Evolutionary conservation across 2,888 invertebrate species (phyloP).

Genomic region (Halictus ligatus): DNA sequence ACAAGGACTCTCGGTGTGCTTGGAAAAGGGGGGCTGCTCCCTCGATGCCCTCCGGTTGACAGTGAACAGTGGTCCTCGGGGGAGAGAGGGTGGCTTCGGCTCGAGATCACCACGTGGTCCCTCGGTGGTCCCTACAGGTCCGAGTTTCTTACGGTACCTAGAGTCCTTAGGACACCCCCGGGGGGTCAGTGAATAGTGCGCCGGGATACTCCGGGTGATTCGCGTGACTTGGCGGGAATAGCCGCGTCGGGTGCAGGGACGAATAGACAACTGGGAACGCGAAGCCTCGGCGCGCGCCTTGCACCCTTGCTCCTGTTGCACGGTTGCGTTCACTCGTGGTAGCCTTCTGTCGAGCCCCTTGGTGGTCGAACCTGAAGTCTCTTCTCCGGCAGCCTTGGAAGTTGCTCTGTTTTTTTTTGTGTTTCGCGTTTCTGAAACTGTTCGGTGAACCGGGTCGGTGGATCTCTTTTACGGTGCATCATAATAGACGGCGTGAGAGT

Average conservation of each 20-base stretch:
- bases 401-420: neutral
- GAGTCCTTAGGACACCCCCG: neutral
- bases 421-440: neutral
- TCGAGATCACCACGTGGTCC: neutral
- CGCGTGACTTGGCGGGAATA: neutral
- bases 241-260: conserved; percentile 14
- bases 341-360: neutral
- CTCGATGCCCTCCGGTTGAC: neutral
- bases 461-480: neutral
- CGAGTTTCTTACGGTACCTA: neutral
- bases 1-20: neutral
- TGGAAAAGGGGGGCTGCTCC: neutral
- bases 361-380: neutral
- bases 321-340: neutral
- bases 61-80: conserved; percentile 4
- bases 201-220: neutral
- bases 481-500: neutral
- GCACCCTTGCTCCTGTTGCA: neutral
- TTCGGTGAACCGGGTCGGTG: neutral
- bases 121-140: neutral
- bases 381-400: neutral
- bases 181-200: neutral
- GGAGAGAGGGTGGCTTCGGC: neutral
- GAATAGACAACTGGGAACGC: conserved; percentile 9
- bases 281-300: conserved; percentile 38